A percentile compares a stretch with the other conserved stretches of the same genome.
Conservation (phyloP, 2,113 vertebrate genomes). For the Pterocles orientalis region DNA sequence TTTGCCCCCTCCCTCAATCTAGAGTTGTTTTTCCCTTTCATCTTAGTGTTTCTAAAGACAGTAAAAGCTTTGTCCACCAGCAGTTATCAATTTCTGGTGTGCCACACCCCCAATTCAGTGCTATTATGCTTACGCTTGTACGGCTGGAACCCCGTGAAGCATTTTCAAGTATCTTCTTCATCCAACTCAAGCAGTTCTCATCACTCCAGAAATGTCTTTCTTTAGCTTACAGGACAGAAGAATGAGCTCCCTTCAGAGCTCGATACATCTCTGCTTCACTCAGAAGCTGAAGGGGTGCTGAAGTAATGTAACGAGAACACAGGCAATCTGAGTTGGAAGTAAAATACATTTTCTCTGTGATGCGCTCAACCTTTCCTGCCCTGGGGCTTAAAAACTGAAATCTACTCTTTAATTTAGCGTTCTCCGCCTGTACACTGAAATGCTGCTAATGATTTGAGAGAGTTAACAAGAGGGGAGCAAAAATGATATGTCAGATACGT, state of each 20-base stretch:
- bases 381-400: slow-evolving; percentile 54
- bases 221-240: slow-evolving; percentile 13
- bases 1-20: neutral
- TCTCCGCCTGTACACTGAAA: slow-evolving; percentile 23
- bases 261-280: slow-evolving; percentile 29
- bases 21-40: neutral
- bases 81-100: slow-evolving; percentile 19
- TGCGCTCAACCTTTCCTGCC: slow-evolving; percentile 63
- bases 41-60: neutral
- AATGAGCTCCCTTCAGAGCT: slow-evolving; percentile 59
- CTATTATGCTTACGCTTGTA: neutral
- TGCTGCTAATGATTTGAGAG: slow-evolving; percentile 27
- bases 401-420: slow-evolving; percentile 63
- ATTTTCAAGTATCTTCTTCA: slow-evolving; percentile 44
- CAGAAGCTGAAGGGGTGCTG: neutral
- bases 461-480: slow-evolving; percentile 46
- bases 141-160: slow-evolving; percentile 7
- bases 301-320: slow-evolving; percentile 44
- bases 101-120: neutral
- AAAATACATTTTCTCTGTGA: slow-evolving; percentile 64
- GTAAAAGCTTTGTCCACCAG: slow-evolving; percentile 10
- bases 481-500: slow-evolving; percentile 21
- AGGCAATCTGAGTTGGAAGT: slow-evolving; percentile 53
- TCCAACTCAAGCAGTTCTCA: slow-evolving; percentile 34
- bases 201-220: slow-evolving; percentile 31